Evolutionary conservation across 2,113 vertebrate species (phyloP).

Genomic region (Furnarius figulus): DNA sequence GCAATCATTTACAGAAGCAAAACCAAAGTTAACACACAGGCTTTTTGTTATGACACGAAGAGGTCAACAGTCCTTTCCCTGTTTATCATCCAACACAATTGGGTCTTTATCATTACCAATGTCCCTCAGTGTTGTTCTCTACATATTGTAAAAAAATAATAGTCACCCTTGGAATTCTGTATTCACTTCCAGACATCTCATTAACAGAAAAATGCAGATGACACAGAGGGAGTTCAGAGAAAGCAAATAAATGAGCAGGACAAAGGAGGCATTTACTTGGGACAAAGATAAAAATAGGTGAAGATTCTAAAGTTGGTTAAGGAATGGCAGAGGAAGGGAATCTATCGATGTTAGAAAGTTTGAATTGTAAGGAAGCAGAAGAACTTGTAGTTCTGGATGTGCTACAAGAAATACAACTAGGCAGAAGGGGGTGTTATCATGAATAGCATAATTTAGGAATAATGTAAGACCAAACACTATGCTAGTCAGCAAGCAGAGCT

Average conservation of each 20-base stretch:
- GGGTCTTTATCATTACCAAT: background rate
- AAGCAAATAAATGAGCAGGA: conserved; percentile 2
- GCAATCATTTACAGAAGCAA: background rate
- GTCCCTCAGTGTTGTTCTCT: background rate
- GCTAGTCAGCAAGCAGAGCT: background rate
- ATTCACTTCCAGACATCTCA: conserved; percentile 15
- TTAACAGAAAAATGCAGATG: background rate
- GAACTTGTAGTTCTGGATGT: background rate
- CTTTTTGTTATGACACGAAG: background rate
- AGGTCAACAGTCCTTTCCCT: conserved; percentile 1
- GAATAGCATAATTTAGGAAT: background rate
- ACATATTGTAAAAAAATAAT: background rate
- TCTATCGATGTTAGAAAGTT: background rate
- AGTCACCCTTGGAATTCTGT: conserved; percentile 16
- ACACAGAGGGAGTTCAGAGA: background rate
- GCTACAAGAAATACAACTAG: background rate
- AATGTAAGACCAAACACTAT: background rate
- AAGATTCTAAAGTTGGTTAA: background rate
- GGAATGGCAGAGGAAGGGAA: background rate
- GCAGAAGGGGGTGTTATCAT: background rate
- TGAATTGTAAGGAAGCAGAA: background rate
- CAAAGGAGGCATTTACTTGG: background rate
- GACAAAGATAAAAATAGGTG: background rate
- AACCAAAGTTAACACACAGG: background rate
- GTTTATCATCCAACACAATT: background rate